Conservation (phyloP, 2,797 vertebrate species). For the Tympanoctomys barrerae region DNA sequence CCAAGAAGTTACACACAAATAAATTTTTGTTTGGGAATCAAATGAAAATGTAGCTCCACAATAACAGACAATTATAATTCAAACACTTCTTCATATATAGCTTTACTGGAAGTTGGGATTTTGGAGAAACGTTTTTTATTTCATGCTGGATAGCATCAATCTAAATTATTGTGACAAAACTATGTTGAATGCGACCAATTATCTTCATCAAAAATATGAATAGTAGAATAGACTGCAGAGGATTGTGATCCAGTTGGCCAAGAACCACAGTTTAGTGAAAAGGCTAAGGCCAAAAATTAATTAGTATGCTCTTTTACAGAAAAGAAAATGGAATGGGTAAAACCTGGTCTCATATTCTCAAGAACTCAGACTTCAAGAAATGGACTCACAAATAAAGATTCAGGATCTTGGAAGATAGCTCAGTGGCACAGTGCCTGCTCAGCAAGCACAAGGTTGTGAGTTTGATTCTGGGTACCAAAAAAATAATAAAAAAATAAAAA, state of each 20-base stretch:
- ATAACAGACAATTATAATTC: background rate
- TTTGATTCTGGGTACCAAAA: too few species aligned
- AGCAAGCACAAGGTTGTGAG: too few species aligned
- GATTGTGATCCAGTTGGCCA: background rate
- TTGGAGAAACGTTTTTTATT: background rate
- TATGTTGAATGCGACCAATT: background rate
- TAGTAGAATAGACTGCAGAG: accelerated
- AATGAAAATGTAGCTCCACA: background rate
- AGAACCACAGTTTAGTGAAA: background rate
- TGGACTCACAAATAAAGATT: background rate
- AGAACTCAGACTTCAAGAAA: background rate
- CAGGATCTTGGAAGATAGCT: background rate
- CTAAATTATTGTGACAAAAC: background rate
- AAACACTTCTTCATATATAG: background rate
- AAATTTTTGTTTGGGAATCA: background rate
- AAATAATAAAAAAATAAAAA: too few species aligned
- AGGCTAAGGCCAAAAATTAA: background rate
- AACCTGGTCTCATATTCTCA: background rate
- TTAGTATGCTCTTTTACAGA: background rate
- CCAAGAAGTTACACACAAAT: background rate
- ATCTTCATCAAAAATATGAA: background rate
- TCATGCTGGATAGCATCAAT: background rate
- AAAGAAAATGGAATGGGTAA: background rate
- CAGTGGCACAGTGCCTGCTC: too few species aligned
- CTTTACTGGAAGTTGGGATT: background rate